Evolutionary conservation across 2,797 vertebrate genomes (phyloP).

Genomic region (Brachyalestes nurse): DNA sequence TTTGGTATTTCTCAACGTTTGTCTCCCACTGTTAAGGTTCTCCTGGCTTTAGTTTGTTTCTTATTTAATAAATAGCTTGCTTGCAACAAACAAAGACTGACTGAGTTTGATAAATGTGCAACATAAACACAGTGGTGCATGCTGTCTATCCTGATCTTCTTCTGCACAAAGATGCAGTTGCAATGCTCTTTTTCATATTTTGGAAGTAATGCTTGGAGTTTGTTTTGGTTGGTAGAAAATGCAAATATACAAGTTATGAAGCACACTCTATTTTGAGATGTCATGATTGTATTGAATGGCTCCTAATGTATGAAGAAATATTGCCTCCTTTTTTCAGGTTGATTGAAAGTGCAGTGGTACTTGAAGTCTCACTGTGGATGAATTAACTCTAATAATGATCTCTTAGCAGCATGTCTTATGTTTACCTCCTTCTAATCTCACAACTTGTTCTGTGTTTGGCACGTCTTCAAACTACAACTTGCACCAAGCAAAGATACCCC

Average conservation of each 20-base stretch:
- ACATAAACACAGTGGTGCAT: too few species aligned
- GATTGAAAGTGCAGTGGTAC: too few species aligned
- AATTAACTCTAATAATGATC: neutral
- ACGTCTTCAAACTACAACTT: constrained; percentile 24
- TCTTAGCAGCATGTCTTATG: constrained; percentile 1
- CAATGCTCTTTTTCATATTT: too few species aligned
- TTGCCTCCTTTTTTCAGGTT: too few species aligned
- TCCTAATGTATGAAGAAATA: neutral
- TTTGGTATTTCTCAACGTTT: neutral
- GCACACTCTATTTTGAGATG: neutral
- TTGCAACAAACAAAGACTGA: neutral
- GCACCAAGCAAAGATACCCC: constrained; percentile 9
- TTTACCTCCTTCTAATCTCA: constrained; percentile 33
- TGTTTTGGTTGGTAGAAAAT: too few species aligned
- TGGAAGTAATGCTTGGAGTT: too few species aligned
- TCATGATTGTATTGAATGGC: neutral
- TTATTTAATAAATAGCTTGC: neutral
- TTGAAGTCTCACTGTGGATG: neutral
- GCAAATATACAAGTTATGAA: too few species aligned
- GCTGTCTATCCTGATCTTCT: too few species aligned
- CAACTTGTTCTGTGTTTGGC: constrained; percentile 17
- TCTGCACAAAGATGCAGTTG: too few species aligned
- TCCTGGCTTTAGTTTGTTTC: neutral
- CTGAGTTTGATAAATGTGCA: too few species aligned
- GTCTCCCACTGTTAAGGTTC: neutral